Evolutionary conservation across 2,797 vertebrate species (phyloP), one percentile per base, ranked within the genome.

Genomic region (Eupleurogrammus muticus): DNA sequence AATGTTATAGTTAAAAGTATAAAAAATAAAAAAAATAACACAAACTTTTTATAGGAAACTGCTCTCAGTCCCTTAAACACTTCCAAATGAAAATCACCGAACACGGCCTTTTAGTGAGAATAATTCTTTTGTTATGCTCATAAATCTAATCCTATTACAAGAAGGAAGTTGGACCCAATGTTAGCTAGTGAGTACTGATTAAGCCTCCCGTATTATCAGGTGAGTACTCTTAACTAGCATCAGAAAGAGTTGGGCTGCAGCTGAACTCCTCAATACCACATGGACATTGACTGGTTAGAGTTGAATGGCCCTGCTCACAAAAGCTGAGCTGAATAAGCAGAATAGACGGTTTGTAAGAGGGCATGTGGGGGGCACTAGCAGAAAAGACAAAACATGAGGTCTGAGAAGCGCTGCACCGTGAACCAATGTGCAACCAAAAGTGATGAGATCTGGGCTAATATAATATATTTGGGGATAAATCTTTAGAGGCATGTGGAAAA

Each of bases 291-390:
- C 64, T 56, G 66, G 75, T n/a, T n/a, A 61, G 67, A 83, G 70
- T 75, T 91, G 89, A 92, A 92, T 81, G 79, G 89, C 50, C 62
- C 36, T 64, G 61, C 61, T 53, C 73, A 91, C 87, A 91, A 92
- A 89, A 79, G 83, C 80, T 34, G 77, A 77, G 90, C 77, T 88
- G 85, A 92, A 90, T 84, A 86, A 83, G 90, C 89, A 88, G 85
- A 91, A 86, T 75, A 70, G 83, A 81, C 71, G 70, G 87, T 84
- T 84, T 85, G 77, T 38, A 70, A 72, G 81, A 75, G 78, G 68
- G 79, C 51, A 70, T 86, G 88, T 66, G 70, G 78, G 84, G 73
- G 81, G 71, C 83, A 89, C 68, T 32, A 19, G 62, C 50, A 84
- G 76, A 69, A 84, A 74, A 65, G 67, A 82, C 63, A 81, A 73